Evolutionary conservation across 2,113 vertebrate genomes (phyloP), one percentile per base, ranked within the genome.

Genomic region (Cyprinodon variegatus): DNA sequence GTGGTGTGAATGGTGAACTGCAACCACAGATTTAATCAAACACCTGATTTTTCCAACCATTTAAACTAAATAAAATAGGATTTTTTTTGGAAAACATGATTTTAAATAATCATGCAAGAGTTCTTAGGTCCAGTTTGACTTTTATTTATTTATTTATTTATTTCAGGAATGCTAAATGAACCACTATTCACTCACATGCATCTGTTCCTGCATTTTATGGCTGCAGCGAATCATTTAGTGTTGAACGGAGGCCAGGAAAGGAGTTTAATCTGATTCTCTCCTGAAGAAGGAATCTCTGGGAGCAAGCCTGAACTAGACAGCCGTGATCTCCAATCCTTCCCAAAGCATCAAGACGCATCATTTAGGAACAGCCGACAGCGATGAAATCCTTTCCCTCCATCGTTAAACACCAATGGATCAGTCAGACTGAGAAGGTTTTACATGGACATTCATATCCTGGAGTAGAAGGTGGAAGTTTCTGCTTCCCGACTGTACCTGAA

Each of bases 401-500:
- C 11, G 43, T 7, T 11, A 45, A 45, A 11, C 43, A 45, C 2
- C 9, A 11, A 45, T 8, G 9, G 43, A 45, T 45, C 43, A 45
- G 43, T 45, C 11, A 2, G 43, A 45, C 43, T 45, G 43, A 45
- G 43, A 45, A 11, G 43, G 43, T 11, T 45, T 45, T 45, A 10
- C 43, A 45, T 61, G 61, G 38, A 61, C 4, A 36, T 64, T 11
- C 15, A 64, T 38, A 41, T 11, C 22, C 29, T 36, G 29, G 6
- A n/a, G 57, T 5, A n/a, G 57, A 59, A 45, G 9, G 43, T 39
- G 37, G 7, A 40, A 50, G 69, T 39, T 63, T 76, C 0, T 43
- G 17, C 3, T 59, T n/a, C 61, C 69, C 62, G 0, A 60, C 36
- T 65, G 63, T 57, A 0, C 48, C 59, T 64, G 64, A 82, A 86